Conservation (phyloP, 2,888 invertebrate genomes). For the Scaptomyza flava region DNA sequence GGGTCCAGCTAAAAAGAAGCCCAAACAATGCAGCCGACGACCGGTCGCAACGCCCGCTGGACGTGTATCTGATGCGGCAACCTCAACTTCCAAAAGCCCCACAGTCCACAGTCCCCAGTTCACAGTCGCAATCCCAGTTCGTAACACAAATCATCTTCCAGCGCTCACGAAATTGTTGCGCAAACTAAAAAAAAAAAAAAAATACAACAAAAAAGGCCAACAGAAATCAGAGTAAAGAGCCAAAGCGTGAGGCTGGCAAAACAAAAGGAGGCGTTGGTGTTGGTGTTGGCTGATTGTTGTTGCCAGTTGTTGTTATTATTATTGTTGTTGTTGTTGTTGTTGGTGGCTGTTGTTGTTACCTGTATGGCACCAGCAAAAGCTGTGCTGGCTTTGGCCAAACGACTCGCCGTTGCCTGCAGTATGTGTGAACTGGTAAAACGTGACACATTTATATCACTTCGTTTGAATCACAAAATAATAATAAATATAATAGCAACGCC, state of each 20-base stretch:
- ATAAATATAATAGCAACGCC: conserved; percentile 78
- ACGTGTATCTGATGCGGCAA: conserved; percentile 77
- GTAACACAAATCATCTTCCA: conserved; percentile 83
- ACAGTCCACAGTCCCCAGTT: conserved; percentile 6
- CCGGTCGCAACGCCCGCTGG: conserved; percentile 77
- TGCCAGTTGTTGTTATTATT: conserved; percentile 28
- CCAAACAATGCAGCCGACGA: conserved; percentile 70
- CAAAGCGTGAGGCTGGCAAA: conserved; percentile 77
- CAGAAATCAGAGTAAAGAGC: conserved; percentile 77
- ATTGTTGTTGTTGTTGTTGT: conserved; percentile 32
- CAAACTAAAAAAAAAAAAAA: conserved; percentile 67
- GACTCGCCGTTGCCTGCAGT: conserved; percentile 66
- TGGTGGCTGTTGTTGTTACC: conserved; percentile 58
- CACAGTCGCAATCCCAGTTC: conserved; percentile 59
- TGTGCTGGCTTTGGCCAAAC: conserved; percentile 39
- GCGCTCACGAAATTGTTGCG: conserved; percentile 83
- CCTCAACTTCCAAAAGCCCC: conserved; percentile 40
- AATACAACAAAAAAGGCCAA: conserved; percentile 21
- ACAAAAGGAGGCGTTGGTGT: conserved; percentile 81
- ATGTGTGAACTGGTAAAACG: conserved; percentile 85
- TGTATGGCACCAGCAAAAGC: conserved; percentile 59
- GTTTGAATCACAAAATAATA: conserved; percentile 83
- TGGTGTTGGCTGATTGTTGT: conserved; percentile 76
- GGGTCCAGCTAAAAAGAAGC: conserved; percentile 48
- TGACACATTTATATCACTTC: conserved; percentile 84